Evolutionary conservation across 2,888 invertebrate species (phyloP).

Genomic region (Tenthredo mesomela): DNA sequence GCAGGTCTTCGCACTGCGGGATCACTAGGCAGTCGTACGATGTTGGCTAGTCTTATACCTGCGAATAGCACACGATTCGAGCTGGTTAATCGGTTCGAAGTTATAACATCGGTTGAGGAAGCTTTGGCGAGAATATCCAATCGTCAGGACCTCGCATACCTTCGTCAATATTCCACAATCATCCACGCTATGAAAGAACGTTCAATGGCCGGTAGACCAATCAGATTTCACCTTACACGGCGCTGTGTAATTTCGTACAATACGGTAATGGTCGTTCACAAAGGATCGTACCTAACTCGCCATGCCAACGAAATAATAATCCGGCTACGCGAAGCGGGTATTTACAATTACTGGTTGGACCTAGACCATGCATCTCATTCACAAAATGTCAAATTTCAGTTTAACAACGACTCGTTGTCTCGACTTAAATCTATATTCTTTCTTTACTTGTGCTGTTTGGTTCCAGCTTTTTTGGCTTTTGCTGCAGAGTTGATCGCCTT

Average conservation of each 20-base stretch:
- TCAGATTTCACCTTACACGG: neutral
- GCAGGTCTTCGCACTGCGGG: slow-evolving; percentile 15
- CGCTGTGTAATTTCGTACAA: neutral
- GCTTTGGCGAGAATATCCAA: neutral
- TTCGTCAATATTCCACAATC: neutral
- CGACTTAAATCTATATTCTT: too few relatives aligned
- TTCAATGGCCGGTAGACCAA: neutral
- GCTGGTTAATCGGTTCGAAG: neutral
- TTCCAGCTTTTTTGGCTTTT: too few relatives aligned
- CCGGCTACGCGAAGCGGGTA: neutral
- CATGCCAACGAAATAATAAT: neutral
- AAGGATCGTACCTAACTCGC: neutral
- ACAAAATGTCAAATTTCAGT: too few relatives aligned
- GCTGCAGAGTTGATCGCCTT: too few relatives aligned
- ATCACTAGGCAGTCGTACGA: neutral
- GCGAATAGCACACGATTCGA: neutral
- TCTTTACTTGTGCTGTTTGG: too few relatives aligned
- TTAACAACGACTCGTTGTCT: too few relatives aligned
- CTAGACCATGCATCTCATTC: too few relatives aligned
- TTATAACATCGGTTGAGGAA: neutral
- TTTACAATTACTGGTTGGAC: neutral
- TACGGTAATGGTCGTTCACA: neutral
- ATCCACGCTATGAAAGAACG: too few relatives aligned
- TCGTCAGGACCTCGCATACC: slow-evolving; percentile 4
- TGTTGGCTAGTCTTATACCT: neutral